Evolutionary conservation across 2,888 invertebrate genomes (phyloP).

Genomic region (Athalia cordata): DNA sequence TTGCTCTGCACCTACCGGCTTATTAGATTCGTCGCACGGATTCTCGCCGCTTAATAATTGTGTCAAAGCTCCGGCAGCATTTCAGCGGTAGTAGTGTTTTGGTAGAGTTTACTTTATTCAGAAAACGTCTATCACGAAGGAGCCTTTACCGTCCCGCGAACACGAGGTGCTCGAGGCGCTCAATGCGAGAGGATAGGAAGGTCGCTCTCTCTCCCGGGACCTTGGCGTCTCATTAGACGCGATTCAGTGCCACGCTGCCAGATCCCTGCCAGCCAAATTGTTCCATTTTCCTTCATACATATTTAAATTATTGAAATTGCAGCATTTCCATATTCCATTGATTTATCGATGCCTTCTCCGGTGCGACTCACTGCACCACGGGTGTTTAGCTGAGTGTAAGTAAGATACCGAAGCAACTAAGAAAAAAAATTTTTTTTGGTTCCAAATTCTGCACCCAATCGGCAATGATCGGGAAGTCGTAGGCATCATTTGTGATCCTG

Average conservation of each 20-base stretch:
- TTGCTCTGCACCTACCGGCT: not conserved
- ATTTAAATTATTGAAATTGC: constrained; percentile 72
- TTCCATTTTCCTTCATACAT: constrained; percentile 72
- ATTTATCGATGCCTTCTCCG: constrained; percentile 69
- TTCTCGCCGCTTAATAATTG: constrained; percentile 21
- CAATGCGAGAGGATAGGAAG: constrained; percentile 40
- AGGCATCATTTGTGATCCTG: too few species aligned
- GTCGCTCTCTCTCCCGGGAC: constrained; percentile 60
- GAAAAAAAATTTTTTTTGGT: not conserved
- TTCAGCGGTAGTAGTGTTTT: constrained; percentile 50
- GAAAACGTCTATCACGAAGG: constrained; percentile 46
- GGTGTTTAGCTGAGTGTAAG: constrained; percentile 40
- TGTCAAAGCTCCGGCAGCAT: constrained; percentile 55
- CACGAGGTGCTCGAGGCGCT: constrained; percentile 37
- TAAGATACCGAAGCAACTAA: constrained; percentile 19
- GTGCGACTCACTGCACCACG: constrained; percentile 28
- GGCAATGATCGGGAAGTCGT: not conserved
- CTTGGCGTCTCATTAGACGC: constrained; percentile 70
- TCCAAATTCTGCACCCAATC: not conserved
- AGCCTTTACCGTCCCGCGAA: constrained; percentile 42
- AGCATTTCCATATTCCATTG: constrained; percentile 72
- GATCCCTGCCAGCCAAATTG: constrained; percentile 68
- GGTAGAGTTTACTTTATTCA: constrained; percentile 62
- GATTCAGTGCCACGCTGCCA: constrained; percentile 68
- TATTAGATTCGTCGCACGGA: constrained; percentile 24